Base-by-base conservation (phyloP, 2,888 invertebrate genomes). In the Melieria picta region DNA sequence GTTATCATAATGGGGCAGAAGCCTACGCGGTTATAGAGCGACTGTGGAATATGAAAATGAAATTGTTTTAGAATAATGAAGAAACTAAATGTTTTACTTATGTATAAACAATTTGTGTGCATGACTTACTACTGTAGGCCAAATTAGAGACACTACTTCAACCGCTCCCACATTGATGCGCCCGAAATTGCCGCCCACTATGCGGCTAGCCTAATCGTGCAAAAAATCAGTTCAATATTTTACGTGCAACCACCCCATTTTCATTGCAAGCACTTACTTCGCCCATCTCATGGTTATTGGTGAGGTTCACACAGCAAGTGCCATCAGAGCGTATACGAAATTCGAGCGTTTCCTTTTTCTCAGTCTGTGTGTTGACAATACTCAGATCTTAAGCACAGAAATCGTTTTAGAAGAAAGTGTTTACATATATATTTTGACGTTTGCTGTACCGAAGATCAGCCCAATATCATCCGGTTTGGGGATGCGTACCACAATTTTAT, bases 1-100 rank as follows among this genome's bases (percentile, higher is more conserved):
- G 75, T 79, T 4, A 86, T 72, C 7, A 74, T 48, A 9, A 86
- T 78, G 9, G 82, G 79, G 64, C 86, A 86, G 58, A 73, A 75
- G 7, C 86, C 86, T 46, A 85, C 80, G 5, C 86, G 82, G 77
- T 86, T 85, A 70, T 77, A 84, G 7, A 85, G 72, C n/a, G 82
- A 81, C 86, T 86, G 48, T 56, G 4, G 6, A 46, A 50, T 10
- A 11, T 46, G 13, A 13, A 48, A 43, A 43, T 58, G n/a, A 13
- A 9, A 10, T 16, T 11, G 11, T 48, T 13, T 43, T 11, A 7
- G 30, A 50, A 61, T 50, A 42, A 10, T 46, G 30, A 30, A 30
- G 52, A 3, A 65, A 52, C 7, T 65, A 60, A 50, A 67, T 13
- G 55, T 52, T 47, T 11, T 1, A 50, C 16, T 55, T 50, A 16